Conservation (phyloP, 2,797 vertebrate genomes). For the Nannoperca australis region DNA sequence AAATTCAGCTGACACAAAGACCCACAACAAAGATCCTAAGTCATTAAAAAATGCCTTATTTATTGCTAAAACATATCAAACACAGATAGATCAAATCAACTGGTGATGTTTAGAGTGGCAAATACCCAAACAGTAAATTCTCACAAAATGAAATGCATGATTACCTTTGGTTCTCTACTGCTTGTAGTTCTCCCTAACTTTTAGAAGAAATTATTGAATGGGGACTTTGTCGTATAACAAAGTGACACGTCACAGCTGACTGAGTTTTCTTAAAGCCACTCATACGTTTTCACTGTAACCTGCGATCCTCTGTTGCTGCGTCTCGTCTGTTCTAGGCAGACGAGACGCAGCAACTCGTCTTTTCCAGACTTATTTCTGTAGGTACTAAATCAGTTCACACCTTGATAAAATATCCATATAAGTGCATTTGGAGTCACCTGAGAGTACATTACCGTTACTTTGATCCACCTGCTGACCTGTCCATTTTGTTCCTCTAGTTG, state of each 20-base stretch:
- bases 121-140: not conserved
- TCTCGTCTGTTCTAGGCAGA: not conserved
- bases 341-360: no score
- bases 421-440: not conserved
- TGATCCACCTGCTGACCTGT: not conserved
- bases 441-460: not conserved
- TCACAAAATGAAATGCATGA: not conserved
- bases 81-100: not conserved
- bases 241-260: not conserved
- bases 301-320: no score
- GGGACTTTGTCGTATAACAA: not conserved
- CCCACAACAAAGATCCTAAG: constrained; percentile 1
- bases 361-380: no score
- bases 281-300: not conserved
- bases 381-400: not conserved
- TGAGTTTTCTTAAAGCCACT: not conserved
- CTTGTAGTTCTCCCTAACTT: not conserved
- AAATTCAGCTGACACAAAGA: constrained; percentile 2
- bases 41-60: constrained; percentile 16
- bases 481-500: not conserved
- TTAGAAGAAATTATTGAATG: not conserved
- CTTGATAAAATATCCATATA: not conserved
- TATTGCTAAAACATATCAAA: constrained; percentile 38
- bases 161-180: not conserved
- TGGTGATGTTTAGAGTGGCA: not conserved